Base-by-base conservation (phyloP, 2,888 invertebrate genomes). In the Sipha maydis region DNA sequence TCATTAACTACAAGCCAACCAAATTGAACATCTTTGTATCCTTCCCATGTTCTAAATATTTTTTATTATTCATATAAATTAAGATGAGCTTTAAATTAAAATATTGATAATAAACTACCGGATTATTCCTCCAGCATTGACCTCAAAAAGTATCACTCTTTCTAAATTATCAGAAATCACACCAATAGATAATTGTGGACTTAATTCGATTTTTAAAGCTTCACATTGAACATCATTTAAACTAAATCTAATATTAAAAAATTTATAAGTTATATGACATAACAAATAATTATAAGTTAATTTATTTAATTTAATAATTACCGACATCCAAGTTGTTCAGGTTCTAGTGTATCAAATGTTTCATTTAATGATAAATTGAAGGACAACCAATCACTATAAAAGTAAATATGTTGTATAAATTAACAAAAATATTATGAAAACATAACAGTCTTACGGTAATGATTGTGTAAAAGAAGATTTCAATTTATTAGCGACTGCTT, bases 21-120 rank as follows among this genome's bases (percentile, higher is more conserved):
- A 92, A 98, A 97, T 91, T 99, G 97, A 0, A 99, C 98, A 91
- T 99, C 97, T 83, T 99, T 94, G 92, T 98, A 99, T 7, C 99
- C 93, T 93, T 91, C 90, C 91, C 90, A 90, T 90, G 90, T 90
- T 89, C 91, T 91, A 89, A 83, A 78, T 83, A 83, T 69, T 54
- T 25, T 48, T 7, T 9, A 77, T 34, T 56, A 7, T 31, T 79
- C 14, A n/a, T 28, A 78, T 17, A 19, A 54, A 14, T 28, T 3
- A 54, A 7, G 14, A 54, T 14, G 3, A 54, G 75, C 3, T 38
- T 77, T 1, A 21, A 67, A 41, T 61, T 54, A 31, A 61, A 38
- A 61, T 48, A 48, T 11, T 75, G 14, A 61, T 61, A 21, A 56
- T 76, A 25, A 31, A 78, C 90, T 90, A 92, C 92, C 99, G 93